Percentiles rank a stretch among this genome's conserved stretches.
phyloP scores from a whole-genome alignment of 2,888 invertebrate genomes.

The Cantharis rustica region DNA sequence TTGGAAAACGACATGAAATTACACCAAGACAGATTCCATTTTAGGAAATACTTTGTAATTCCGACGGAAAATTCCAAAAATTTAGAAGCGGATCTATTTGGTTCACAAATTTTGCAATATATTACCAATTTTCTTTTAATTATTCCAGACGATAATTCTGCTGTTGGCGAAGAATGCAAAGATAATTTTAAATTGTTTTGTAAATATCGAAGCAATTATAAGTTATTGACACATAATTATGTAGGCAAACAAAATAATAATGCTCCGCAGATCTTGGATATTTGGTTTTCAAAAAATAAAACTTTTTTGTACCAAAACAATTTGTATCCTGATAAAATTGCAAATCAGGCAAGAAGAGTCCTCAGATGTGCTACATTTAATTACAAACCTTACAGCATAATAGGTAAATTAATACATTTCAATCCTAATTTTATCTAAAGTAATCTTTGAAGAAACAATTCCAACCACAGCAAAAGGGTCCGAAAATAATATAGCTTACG shows the following conservation, averaged over 20 bases:
- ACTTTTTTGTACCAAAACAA: conserved; percentile 30
- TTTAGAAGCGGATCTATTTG: conserved; percentile 49
- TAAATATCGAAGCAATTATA: conserved; percentile 43
- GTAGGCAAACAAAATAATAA: conserved; percentile 49
- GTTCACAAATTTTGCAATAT: conserved; percentile 20
- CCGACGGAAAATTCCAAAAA: conserved; percentile 38
- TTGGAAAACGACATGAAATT: conserved; percentile 55
- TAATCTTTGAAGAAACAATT: conserved; percentile 11
- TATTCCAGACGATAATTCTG: not conserved
- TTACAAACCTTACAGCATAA: conserved; percentile 65
- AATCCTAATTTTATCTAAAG: no score
- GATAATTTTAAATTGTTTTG: conserved; percentile 18
- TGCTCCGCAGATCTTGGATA: conserved; percentile 43
- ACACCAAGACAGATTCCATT: conserved; percentile 56
- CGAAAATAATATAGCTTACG: conserved; percentile 59
- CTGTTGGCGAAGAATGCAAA: not conserved
- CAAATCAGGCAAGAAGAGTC: conserved; percentile 44
- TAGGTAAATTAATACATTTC: conserved; percentile 39
- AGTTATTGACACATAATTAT: conserved; percentile 57
- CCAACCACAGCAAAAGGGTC: conserved; percentile 59
- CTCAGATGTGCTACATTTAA: conserved; percentile 62
- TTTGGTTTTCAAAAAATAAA: conserved; percentile 38
- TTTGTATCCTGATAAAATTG: conserved; percentile 42
- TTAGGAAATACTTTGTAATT: conserved; percentile 57
- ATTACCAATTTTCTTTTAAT: conserved; percentile 23